Evolutionary conservation across 2,113 vertebrate species (phyloP).

Genomic region (Poecile atricapillus): DNA sequence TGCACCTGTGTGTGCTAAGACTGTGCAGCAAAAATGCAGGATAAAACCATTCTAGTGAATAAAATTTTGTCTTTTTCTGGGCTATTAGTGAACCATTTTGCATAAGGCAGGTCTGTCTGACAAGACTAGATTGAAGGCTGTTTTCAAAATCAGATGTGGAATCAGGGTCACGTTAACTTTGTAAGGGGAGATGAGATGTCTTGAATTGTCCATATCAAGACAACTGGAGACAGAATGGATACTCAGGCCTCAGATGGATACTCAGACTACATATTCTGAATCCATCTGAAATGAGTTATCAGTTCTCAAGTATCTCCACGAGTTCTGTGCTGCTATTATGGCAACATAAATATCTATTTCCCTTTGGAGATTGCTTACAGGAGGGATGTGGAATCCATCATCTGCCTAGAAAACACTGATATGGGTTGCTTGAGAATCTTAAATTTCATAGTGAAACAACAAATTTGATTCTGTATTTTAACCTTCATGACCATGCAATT

Average conservation of each 20-base stretch:
- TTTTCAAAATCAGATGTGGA: neutral
- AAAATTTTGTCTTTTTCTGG: neutral
- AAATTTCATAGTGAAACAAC: neutral
- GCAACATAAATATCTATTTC: neutral
- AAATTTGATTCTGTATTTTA: neutral
- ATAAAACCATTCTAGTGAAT: neutral
- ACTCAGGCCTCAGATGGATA: too few relatives aligned
- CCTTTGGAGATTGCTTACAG: neutral
- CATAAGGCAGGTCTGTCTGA: neutral
- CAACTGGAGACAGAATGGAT: neutral
- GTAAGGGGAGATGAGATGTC: neutral
- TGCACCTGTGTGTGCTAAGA: neutral
- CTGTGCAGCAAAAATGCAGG: neutral
- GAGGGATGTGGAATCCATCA: neutral
- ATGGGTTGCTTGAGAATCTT: neutral
- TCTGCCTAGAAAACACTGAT: neutral
- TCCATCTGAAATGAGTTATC: neutral
- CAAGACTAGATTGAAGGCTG: neutral
- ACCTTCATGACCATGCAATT: neutral
- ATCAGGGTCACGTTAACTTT: neutral
- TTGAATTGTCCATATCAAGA: neutral
- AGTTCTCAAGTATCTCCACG: neutral
- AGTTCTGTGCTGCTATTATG: accelerated
- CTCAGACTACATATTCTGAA: neutral
- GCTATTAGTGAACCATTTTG: neutral